phyloP scores from a whole-genome alignment of 2,113 vertebrate species.

The Orthonyx spaldingii region DNA sequence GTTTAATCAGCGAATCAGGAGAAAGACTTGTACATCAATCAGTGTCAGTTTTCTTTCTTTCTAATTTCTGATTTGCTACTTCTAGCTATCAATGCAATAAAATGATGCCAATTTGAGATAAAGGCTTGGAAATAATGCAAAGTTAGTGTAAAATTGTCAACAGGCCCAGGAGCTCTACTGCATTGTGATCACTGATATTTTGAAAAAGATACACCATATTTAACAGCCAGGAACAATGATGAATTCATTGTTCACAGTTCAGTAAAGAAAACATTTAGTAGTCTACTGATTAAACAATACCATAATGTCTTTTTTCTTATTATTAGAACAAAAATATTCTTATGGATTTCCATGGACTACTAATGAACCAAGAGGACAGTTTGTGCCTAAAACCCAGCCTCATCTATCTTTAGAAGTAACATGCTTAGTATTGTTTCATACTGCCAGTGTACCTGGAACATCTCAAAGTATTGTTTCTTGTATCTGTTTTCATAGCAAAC shows the following conservation, averaged over 20 bases:
- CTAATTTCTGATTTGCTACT: constrained; percentile 84
- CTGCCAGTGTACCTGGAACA: background rate
- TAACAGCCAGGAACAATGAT: background rate
- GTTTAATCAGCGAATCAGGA: constrained; percentile 98
- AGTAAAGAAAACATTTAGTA: background rate
- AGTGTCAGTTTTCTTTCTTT: constrained; percentile 81
- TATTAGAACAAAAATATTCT: background rate
- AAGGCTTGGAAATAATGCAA: constrained; percentile 37
- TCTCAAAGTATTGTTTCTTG: background rate
- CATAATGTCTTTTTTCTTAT: background rate
- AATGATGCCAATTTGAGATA: constrained; percentile 24
- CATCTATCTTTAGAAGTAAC: background rate
- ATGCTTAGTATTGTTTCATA: background rate
- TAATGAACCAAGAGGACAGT: background rate
- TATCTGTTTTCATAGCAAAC: background rate
- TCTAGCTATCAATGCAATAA: constrained; percentile 75
- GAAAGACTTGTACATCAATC: constrained; percentile 89
- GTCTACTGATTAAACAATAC: background rate
- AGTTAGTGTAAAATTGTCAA: constrained; percentile 48
- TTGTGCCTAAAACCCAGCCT: background rate
- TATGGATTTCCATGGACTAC: background rate
- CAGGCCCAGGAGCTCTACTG: background rate
- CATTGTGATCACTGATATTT: background rate
- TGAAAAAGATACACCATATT: background rate
- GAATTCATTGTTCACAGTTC: background rate